Percentiles rank a stretch among this genome's conserved stretches.
phyloP scores from a whole-genome alignment of 2,797 vertebrate species.

The Buceros bicornis region DNA sequence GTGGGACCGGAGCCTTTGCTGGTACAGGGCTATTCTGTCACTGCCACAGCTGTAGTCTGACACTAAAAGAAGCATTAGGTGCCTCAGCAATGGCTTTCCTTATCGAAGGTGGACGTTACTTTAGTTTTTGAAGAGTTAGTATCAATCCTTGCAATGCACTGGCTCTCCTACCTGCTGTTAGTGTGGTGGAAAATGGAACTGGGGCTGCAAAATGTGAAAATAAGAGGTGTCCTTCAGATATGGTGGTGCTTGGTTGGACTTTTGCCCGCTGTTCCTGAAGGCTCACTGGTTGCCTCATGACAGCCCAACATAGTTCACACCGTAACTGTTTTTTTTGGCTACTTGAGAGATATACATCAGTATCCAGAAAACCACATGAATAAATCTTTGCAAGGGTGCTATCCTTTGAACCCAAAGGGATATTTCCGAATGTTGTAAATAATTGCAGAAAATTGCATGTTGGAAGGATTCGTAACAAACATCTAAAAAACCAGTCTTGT shows the following conservation, averaged over 20 bases:
- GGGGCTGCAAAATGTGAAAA: background rate
- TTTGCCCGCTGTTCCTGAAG: accelerated
- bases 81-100: background rate
- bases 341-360: background rate
- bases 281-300: background rate
- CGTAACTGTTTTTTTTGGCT: accelerated
- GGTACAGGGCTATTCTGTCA: background rate
- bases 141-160: background rate
- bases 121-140: background rate
- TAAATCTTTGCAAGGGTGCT: background rate
- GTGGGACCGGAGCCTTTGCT: background rate
- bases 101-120: background rate
- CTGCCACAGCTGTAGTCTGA: background rate
- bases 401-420: background rate
- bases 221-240: background rate
- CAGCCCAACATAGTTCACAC: background rate
- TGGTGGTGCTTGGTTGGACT: background rate
- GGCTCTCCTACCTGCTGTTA: background rate
- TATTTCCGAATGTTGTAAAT: background rate
- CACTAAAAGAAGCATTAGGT: background rate
- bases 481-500: background rate
- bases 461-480: background rate
- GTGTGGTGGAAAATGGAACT: background rate
- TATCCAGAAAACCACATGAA: background rate
- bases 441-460: background rate